Evolutionary conservation across 2,888 invertebrate genomes (phyloP), one percentile per base, ranked within the genome.

Genomic region (Balanococcus diminutus): DNA sequence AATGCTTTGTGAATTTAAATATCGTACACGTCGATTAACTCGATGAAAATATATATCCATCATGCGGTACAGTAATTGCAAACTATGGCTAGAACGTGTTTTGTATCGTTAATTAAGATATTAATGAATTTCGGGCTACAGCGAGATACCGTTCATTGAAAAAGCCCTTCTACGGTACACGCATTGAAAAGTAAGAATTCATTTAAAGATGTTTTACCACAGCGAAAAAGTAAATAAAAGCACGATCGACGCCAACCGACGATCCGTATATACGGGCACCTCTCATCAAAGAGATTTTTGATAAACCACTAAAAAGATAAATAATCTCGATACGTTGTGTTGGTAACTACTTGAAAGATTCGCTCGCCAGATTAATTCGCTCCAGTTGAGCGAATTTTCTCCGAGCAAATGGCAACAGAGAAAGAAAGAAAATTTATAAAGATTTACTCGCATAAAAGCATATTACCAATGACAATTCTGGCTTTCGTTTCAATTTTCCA

Each of bases 91-190:
- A 32, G 75, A 79, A 79, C 75, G 75, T 79, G 75, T 79, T 79
- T 79, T 79, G 75, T 79, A 79, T 79, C 75, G 75, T 79, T 79
- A 79, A 79, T 79, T 79, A 79, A 79, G 75, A 79, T 79, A 79
- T 79, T 79, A 79, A 79, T 79, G 75, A 28, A 79, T 79, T 79
- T 79, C 75, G 36, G 22, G 31, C 22, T 22, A 8, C 19, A 22
- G n/a, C 19, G 9, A 3, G n/a, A 22, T 79, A 79, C 22, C 36
- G 31, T 36, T 79, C 75, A 79, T 36, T 79, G 36, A 36, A 36
- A 36, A 79, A 36, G 36, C 75, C 19, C 36, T 79, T 79, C 72
- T 72, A 28, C 36, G 72, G 6, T 36, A 8, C 2, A 36, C 32
- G 75, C 28, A 36, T 32, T 36, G 75, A 79, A 79, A 36, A 79